phyloP scores from a whole-genome alignment of 2,888 invertebrate genomes.

The Drosophila merina region DNA sequence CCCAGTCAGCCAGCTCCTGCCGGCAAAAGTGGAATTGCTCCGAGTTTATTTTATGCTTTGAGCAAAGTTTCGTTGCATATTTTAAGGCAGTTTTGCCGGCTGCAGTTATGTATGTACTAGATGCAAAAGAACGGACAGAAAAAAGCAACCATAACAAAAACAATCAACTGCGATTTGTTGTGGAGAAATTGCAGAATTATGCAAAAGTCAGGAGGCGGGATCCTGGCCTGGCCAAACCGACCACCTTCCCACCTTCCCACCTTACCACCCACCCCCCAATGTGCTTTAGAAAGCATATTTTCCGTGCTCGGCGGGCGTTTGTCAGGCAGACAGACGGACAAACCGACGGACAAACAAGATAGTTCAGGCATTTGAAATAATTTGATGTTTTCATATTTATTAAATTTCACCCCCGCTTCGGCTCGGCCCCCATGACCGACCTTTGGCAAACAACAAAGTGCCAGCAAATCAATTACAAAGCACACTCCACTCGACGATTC shows the following conservation, averaged over 20 bases:
- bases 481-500: slow-evolving; percentile 27
- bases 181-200: slow-evolving; percentile 79
- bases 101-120: slow-evolving; percentile 58
- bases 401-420: slow-evolving; percentile 55
- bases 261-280: background rate
- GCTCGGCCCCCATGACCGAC: slow-evolving; percentile 16
- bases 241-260: background rate
- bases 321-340: slow-evolving; percentile 57
- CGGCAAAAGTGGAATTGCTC: slow-evolving; percentile 67
- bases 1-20: slow-evolving; percentile 12
- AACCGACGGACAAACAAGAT: slow-evolving; percentile 36
- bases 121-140: background rate
- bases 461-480: slow-evolving; percentile 71
- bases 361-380: slow-evolving; percentile 71
- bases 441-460: slow-evolving; percentile 63
- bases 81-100: slow-evolving; percentile 70
- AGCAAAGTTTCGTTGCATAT: slow-evolving; percentile 79
- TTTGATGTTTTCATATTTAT: slow-evolving; percentile 79
- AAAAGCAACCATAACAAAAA: slow-evolving; percentile 50
- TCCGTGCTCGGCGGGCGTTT: slow-evolving; percentile 69
- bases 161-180: slow-evolving; percentile 80
- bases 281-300: slow-evolving; percentile 51
- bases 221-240: background rate
- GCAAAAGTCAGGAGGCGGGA: slow-evolving; percentile 51
- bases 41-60: slow-evolving; percentile 77